phyloP scores from a whole-genome alignment of 2,113 vertebrate genomes.

The Alligator sinensis region DNA sequence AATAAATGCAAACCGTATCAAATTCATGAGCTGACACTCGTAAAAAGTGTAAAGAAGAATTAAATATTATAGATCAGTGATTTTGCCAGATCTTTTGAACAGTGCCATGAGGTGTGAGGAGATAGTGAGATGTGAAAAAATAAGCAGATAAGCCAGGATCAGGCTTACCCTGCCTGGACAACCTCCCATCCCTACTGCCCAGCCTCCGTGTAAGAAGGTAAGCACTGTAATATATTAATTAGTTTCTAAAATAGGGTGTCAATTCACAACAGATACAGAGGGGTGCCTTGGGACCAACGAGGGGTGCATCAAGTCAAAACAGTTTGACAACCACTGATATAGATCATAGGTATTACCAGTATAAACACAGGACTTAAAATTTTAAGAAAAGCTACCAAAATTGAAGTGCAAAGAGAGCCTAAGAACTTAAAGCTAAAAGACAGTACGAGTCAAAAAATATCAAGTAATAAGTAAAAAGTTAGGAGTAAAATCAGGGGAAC shows the following conservation, averaged over 20 bases:
- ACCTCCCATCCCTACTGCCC: no score
- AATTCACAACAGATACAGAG: no score
- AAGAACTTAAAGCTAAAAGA: neutral
- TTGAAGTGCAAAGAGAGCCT: neutral
- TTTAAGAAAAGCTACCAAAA: neutral
- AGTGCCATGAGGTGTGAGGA: no score
- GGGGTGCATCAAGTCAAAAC: no score
- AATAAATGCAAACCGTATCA: neutral
- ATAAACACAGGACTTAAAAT: neutral
- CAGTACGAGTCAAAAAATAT: neutral
- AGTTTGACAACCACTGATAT: neutral
- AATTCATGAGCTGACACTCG: neutral
- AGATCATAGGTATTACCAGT: neutral
- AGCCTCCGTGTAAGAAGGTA: no score
- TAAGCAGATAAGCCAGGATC: no score
- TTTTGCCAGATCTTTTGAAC: neutral
- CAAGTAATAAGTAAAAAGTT: neutral
- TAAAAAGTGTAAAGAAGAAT: neutral
- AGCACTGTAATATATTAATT: no score
- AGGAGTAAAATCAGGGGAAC: neutral
- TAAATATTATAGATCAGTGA: neutral
- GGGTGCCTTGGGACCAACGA: no score
- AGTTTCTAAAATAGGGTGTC: no score
- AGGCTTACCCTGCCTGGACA: no score
- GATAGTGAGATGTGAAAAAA: no score